Conservation (phyloP, 2,888 invertebrate genomes). For the Torymus auratus region DNA sequence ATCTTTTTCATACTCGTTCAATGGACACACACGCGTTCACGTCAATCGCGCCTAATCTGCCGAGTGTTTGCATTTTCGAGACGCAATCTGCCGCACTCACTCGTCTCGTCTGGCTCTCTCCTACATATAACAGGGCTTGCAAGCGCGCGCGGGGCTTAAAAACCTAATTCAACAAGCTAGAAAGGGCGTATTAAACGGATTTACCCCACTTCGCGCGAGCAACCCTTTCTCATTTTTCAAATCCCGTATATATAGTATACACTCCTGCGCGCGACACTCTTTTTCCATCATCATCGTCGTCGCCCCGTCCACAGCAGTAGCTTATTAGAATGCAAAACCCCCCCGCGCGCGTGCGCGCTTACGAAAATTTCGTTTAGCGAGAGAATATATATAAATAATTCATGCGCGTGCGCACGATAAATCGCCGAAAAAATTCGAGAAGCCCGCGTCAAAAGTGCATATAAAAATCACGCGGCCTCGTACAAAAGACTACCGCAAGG, state of each 20-base stretch:
- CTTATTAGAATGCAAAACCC: conserved; percentile 51
- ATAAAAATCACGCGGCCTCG: background rate
- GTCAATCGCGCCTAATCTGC: conserved; percentile 14
- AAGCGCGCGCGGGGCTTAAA: conserved; percentile 7
- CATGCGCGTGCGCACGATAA: conserved; percentile 17
- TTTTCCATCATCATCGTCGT: background rate
- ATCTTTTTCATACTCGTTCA: conserved; percentile 2
- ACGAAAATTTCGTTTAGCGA: conserved; percentile 42
- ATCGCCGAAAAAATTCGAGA: conserved; percentile 23
- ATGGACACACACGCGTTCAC: background rate
- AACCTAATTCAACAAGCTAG: background rate
- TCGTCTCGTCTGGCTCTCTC: background rate
- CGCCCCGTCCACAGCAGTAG: too few species aligned
- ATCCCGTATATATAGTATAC: background rate
- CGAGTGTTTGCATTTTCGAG: conserved; percentile 23
- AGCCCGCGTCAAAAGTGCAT: conserved; percentile 25
- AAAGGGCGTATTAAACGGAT: conserved; percentile 43
- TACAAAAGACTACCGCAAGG: background rate
- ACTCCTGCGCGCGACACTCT: background rate
- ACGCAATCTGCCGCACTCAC: background rate
- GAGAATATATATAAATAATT: conserved; percentile 53
- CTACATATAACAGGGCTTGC: background rate
- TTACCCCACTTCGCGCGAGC: background rate
- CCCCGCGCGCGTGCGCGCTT: too few species aligned
- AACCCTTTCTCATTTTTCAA: conserved; percentile 36